These are phyloP conservation scores for Tauraco erythrolophus DNA, from an alignment of 2,113 vertebrate species.

Conservation along the genomic window DNA sequence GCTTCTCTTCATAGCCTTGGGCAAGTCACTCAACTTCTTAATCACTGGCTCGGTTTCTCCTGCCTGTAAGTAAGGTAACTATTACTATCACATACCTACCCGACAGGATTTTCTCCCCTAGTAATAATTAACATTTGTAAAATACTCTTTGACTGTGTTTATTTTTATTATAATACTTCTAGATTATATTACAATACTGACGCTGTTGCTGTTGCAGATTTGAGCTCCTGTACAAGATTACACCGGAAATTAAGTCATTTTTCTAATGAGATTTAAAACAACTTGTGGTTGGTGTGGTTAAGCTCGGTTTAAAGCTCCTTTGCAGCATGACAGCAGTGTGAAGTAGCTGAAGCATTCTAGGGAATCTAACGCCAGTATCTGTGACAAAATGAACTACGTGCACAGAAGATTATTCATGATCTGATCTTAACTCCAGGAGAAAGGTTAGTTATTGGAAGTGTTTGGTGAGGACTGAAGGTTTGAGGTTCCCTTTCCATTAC, in stretches of 20 bases:
- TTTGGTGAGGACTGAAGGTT: neutral
- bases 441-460: neutral
- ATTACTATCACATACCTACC: conserved; percentile 47
- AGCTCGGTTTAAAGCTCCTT: neutral
- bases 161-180: conserved; percentile 49
- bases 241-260: conserved; percentile 48
- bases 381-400: neutral
- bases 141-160: conserved; percentile 42
- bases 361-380: neutral
- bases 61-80: conserved; percentile 52
- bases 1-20: conserved; percentile 45
- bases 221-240: conserved; percentile 41
- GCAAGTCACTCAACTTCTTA: conserved; percentile 61
- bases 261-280: conserved; percentile 44
- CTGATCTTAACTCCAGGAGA: neutral
- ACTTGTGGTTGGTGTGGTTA: conserved; percentile 62
- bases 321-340: conserved; percentile 1
- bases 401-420: neutral
- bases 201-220: neutral
- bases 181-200: conserved; percentile 44
- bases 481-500: neutral
- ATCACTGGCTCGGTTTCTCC: conserved; percentile 61
- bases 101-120: conserved; percentile 55
- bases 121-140: conserved; percentile 68
- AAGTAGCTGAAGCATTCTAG: conserved; percentile 1